These are phyloP conservation scores for Heterotis niloticus DNA, from an alignment of 2,113 vertebrate genomes.

Conservation along the genomic window DNA sequence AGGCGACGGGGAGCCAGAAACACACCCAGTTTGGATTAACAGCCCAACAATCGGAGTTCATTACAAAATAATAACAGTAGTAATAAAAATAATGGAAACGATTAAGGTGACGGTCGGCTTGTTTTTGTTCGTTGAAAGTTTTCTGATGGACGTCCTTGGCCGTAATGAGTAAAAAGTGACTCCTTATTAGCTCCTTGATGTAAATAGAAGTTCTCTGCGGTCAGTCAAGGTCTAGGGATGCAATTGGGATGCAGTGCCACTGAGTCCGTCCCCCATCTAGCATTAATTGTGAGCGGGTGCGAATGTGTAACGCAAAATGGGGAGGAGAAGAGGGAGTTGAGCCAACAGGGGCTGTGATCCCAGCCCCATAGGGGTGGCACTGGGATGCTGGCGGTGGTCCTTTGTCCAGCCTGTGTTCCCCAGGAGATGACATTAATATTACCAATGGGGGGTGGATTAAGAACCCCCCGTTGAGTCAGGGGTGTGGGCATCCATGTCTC, in stretches of 20 bases:
- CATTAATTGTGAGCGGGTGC: constrained; percentile 29
- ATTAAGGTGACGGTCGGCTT: constrained; percentile 30
- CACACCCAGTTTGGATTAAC: too few species aligned
- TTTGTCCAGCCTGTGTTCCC: too few species aligned
- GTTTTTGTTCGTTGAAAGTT: constrained; percentile 28
- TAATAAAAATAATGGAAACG: not conserved
- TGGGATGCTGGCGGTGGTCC: not conserved
- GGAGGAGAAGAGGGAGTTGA: too few species aligned
- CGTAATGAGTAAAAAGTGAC: constrained; percentile 22
- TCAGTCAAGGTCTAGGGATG: constrained; percentile 30
- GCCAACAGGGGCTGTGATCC: not conserved
- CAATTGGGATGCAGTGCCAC: constrained; percentile 29
- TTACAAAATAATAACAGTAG: too few species aligned
- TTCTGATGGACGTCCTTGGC: constrained; percentile 26
- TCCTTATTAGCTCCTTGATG: constrained; percentile 34
- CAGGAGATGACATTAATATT: too few species aligned
- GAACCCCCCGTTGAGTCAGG: too few species aligned
- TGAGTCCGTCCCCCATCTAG: too few species aligned
- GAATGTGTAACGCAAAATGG: not conserved
- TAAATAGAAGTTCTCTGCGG: constrained; percentile 30
- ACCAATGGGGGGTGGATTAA: too few species aligned
- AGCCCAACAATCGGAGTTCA: too few species aligned
- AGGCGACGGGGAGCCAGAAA: too few species aligned
- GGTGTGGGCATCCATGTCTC: too few species aligned
- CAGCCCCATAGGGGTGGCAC: not conserved